Percentiles rank a stretch among this genome's conserved stretches.
Evolutionary conservation across 2,797 vertebrate genomes (phyloP).

Genomic region (Helarctos malayanus): DNA sequence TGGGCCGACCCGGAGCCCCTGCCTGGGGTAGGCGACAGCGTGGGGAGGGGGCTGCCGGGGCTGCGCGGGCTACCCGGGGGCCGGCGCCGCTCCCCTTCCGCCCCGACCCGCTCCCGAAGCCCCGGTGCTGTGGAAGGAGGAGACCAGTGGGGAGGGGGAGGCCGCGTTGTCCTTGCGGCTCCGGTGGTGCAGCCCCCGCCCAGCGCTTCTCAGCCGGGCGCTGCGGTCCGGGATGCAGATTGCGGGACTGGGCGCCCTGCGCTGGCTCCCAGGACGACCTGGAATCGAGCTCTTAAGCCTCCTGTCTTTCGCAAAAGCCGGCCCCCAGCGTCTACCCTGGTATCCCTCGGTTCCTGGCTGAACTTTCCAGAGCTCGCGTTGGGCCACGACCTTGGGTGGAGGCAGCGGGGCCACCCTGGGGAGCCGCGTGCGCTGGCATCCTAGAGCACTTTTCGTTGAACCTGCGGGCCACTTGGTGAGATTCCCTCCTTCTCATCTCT

Average conservation of each 20-base stretch:
- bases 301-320: background rate
- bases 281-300: background rate
- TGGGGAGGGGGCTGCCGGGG: background rate
- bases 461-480: background rate
- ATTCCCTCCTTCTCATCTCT: background rate
- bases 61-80: background rate
- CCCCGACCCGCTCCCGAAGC: background rate
- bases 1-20: background rate
- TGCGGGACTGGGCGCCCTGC: background rate
- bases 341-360: background rate
- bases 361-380: slow-evolving; percentile 56
- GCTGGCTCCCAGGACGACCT: background rate
- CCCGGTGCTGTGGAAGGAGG: background rate
- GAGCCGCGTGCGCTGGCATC: background rate
- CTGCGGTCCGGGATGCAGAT: slow-evolving; percentile 40
- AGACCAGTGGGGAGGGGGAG: background rate
- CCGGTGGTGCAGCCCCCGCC: slow-evolving; percentile 44
- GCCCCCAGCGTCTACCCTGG: background rate
- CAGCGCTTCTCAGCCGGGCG: background rate
- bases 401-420: background rate
- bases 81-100: background rate
- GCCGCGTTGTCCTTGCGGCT: slow-evolving; percentile 51
- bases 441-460: background rate
- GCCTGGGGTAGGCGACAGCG: background rate
- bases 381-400: slow-evolving; percentile 60